A percentile compares a stretch with the other conserved stretches of the same genome.
Conservation (phyloP, 2,113 vertebrate genomes). For the Toxotes chatareus region DNA sequence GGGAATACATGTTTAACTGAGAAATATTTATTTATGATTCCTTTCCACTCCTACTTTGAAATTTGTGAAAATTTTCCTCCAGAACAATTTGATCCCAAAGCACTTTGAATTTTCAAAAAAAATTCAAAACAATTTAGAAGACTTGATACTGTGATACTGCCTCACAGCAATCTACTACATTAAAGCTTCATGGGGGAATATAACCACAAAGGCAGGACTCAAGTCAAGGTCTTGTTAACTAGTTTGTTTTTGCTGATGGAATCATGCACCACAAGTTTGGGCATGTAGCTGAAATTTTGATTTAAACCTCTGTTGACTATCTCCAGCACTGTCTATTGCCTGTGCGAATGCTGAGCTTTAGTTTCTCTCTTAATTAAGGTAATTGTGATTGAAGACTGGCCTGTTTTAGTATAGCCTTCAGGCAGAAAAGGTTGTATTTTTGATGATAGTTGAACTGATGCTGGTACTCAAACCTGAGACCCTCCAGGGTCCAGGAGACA, state of each 20-base stretch:
- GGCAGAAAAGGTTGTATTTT: constrained; percentile 76
- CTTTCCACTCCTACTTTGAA: constrained; percentile 61
- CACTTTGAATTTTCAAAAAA: constrained; percentile 1
- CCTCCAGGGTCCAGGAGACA: constrained; percentile 64
- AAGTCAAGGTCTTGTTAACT: constrained; percentile 36
- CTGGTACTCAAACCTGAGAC: constrained; percentile 68
- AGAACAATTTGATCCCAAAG: constrained; percentile 29
- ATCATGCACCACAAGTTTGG: constrained; percentile 49
- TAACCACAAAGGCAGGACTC: constrained; percentile 1
- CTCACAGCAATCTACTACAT: not conserved
- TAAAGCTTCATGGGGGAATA: constrained; percentile 3
- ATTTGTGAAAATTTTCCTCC: constrained; percentile 14
- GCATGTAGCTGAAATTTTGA: constrained; percentile 65
- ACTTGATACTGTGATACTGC: not conserved
- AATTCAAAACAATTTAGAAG: not conserved
- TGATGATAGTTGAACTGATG: constrained; percentile 62
- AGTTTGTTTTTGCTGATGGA: constrained; percentile 70
- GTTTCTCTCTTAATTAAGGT: constrained; percentile 81
- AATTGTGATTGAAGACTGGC: constrained; percentile 83
- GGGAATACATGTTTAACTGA: constrained; percentile 69
- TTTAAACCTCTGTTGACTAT: constrained; percentile 71
- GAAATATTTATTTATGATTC: constrained; percentile 67
- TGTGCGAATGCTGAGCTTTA: constrained; percentile 74
- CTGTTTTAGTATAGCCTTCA: constrained; percentile 75
- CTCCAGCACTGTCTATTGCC: constrained; percentile 56